phyloP scores from a whole-genome alignment of 2,113 vertebrate species.

The Climacteris rufus region DNA sequence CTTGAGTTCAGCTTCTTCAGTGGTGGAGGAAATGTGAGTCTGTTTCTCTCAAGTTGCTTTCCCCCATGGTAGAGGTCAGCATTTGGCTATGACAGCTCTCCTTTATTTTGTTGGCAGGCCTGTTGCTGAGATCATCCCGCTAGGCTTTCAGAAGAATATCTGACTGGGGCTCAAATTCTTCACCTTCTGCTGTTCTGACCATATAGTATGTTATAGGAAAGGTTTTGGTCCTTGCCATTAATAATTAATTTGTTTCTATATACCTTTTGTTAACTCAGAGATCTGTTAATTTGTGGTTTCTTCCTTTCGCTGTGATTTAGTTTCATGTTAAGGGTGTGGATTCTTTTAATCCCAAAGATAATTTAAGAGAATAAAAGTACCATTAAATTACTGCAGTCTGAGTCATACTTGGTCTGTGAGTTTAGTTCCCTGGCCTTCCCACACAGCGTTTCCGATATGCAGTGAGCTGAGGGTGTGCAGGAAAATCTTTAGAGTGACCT shows the following conservation, averaged over 20 bases:
- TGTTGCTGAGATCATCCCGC: conserved; percentile 21
- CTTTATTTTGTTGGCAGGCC: background rate
- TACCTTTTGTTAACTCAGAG: background rate
- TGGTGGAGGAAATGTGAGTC: background rate
- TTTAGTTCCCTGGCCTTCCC: conserved; percentile 40
- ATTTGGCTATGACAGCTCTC: background rate
- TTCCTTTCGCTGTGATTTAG: background rate
- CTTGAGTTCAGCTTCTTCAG: background rate
- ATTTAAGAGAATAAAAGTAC: conserved; percentile 11
- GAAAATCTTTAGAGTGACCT: conserved; percentile 50
- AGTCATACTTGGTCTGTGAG: conserved; percentile 43
- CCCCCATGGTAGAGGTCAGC: background rate
- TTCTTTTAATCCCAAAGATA: conserved; percentile 46
- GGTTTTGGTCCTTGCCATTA: background rate
- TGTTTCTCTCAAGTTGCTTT: conserved; percentile 3
- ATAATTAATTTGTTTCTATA: background rate
- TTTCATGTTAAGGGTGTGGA: background rate
- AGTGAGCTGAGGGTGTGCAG: conserved; percentile 22
- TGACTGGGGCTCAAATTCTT: background rate
- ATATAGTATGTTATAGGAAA: background rate
- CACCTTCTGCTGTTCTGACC: background rate
- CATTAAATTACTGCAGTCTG: conserved; percentile 22
- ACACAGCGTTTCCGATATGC: conserved; percentile 43
- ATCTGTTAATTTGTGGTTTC: background rate
- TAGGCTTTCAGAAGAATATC: conserved; percentile 22